phyloP scores from a whole-genome alignment of 2,113 vertebrate genomes.

The Sitta europaea region DNA sequence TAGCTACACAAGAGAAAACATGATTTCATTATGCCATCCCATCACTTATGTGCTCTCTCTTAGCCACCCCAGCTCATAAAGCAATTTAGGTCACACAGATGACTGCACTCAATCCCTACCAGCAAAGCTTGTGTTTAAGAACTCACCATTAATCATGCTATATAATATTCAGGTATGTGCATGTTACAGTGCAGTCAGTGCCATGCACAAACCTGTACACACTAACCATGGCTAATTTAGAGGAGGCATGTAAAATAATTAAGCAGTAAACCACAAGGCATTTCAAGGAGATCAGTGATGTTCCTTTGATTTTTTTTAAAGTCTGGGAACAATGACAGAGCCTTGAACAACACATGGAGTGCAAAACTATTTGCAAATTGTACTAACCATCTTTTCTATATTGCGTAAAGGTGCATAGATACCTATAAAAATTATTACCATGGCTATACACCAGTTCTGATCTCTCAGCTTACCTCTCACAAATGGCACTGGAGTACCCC shows the following conservation, averaged over 20 bases:
- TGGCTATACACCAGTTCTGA: background rate
- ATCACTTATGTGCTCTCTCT: background rate
- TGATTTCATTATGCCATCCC: conserved; percentile 10
- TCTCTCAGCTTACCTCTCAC: background rate
- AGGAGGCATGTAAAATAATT: background rate
- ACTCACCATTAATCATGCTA: background rate
- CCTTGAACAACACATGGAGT: background rate
- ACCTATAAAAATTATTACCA: background rate
- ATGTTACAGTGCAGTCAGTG: background rate
- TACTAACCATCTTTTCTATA: background rate
- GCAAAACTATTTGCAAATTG: background rate
- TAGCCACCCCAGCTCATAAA: background rate
- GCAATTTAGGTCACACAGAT: conserved; percentile 10
- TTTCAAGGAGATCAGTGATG: background rate
- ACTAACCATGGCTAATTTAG: background rate
- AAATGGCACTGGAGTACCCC: background rate
- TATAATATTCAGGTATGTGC: background rate
- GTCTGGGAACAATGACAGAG: background rate
- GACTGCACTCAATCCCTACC: background rate
- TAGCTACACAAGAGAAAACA: background rate
- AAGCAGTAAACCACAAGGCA: background rate
- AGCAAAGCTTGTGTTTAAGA: background rate
- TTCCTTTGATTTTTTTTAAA: background rate
- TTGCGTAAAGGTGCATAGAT: background rate
- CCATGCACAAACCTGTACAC: background rate